These are phyloP conservation scores for Muscicapa adusta DNA, from an alignment of 2,113 vertebrate species.

Conservation along the genomic window DNA sequence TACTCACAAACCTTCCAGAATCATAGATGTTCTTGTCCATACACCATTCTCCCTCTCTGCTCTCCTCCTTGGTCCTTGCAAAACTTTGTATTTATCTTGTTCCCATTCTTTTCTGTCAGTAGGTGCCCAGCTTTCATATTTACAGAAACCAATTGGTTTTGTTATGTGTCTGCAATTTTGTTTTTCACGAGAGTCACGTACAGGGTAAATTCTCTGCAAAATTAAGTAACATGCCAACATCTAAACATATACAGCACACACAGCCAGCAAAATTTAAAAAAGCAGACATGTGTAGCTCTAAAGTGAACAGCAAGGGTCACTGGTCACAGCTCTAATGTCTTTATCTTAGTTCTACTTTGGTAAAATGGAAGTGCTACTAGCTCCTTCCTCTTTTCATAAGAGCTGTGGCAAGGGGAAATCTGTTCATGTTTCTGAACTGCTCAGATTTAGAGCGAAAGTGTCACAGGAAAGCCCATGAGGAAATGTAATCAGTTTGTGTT, in stretches of 20 bases:
- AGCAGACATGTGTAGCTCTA: neutral
- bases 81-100: neutral
- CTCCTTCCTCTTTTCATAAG: neutral
- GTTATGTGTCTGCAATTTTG: neutral
- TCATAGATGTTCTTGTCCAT: neutral
- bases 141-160: neutral
- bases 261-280: neutral
- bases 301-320: neutral
- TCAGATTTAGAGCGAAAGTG: constrained; percentile 21
- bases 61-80: neutral
- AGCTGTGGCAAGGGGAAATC: neutral
- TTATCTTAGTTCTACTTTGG: neutral
- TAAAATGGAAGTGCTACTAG: neutral
- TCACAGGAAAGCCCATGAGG: constrained; percentile 21
- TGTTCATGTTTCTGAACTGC: neutral
- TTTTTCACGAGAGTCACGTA: neutral
- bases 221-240: neutral
- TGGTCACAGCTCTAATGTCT: neutral
- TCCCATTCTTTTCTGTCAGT: neutral
- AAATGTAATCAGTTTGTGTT: constrained; percentile 28
- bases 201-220: neutral
- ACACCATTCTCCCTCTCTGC: neutral
- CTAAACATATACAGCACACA: neutral
- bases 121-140: neutral
- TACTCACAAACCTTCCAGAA: neutral